Conservation (phyloP, 2,888 invertebrate species). For the Apamea epomidion region DNA sequence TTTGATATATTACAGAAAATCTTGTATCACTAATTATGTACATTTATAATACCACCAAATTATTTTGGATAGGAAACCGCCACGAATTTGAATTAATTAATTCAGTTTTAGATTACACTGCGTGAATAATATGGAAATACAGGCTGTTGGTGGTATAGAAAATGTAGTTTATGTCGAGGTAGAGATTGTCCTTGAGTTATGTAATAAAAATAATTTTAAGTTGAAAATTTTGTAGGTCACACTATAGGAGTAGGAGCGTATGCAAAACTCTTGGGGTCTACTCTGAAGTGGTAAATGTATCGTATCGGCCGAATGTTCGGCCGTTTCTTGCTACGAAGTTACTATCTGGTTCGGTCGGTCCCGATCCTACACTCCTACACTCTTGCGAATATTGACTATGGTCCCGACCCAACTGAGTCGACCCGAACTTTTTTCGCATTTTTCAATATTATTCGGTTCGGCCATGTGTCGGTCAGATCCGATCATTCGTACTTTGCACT, state of each 20-base stretch:
- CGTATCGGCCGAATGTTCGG: too few species aligned
- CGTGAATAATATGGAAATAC: slow-evolving; percentile 69
- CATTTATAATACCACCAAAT: slow-evolving; percentile 73
- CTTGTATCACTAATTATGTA: slow-evolving; percentile 72
- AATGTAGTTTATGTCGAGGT: slow-evolving; percentile 50
- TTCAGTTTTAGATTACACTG: slow-evolving; percentile 69
- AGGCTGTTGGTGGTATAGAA: slow-evolving; percentile 46
- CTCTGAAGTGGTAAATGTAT: too few species aligned
- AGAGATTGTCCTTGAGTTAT: slow-evolving; percentile 37
- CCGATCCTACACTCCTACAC: too few species aligned
- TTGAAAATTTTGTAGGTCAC: slow-evolving; percentile 19
- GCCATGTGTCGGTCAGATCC: too few species aligned
- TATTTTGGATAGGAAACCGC: slow-evolving; percentile 69
- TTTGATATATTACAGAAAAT: slow-evolving; percentile 63
- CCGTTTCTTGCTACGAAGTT: too few species aligned
- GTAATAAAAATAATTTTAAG: slow-evolving; percentile 26
- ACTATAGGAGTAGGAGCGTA: neutral
- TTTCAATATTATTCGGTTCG: too few species aligned
- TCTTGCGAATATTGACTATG: too few species aligned
- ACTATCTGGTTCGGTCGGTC: too few species aligned
- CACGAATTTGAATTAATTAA: slow-evolving; percentile 70
- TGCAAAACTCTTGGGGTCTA: too few species aligned
- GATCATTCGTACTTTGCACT: too few species aligned
- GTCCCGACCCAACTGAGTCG: too few species aligned
- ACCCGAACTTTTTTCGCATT: too few species aligned